Conservation (phyloP, 1,140 invertebrate genomes). For the Laupala kohalensis region DNA sequence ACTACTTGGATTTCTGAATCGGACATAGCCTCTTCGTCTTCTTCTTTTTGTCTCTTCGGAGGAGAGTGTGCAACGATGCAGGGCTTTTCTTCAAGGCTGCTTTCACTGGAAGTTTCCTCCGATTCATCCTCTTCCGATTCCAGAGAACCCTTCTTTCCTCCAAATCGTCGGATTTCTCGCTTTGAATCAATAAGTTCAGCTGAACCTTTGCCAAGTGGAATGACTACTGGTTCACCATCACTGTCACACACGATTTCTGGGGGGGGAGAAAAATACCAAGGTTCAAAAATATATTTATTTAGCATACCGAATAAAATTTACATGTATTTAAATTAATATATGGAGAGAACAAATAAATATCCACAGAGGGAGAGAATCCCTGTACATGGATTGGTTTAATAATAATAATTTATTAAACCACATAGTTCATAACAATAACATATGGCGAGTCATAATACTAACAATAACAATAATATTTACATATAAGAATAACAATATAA, state of each 20-base stretch:
- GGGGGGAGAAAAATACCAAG: too few species aligned
- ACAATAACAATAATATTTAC: too few species aligned
- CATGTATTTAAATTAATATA: too few species aligned
- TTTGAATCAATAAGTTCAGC: slow-evolving; percentile 2
- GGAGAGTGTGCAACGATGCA: background rate
- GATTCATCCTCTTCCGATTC: background rate
- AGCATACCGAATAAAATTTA: too few species aligned
- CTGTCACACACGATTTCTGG: background rate
- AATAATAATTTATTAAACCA: too few species aligned
- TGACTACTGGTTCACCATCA: background rate
- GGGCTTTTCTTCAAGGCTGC: background rate
- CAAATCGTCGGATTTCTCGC: background rate
- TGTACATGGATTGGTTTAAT: too few species aligned
- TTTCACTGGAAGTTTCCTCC: background rate
- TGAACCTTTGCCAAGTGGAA: background rate
- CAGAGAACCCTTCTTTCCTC: background rate
- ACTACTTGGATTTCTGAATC: background rate
- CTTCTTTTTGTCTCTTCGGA: background rate
- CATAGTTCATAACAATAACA: too few species aligned
- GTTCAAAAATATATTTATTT: too few species aligned
- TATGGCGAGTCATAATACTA: too few species aligned
- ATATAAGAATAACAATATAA: too few species aligned
- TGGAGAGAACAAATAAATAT: too few species aligned
- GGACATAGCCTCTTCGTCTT: background rate
- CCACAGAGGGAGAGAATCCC: too few species aligned